A percentile compares a stretch with the other conserved stretches of the same genome.
Conservation (phyloP, 1,140 invertebrate genomes). For the Phocides pigmalion region DNA sequence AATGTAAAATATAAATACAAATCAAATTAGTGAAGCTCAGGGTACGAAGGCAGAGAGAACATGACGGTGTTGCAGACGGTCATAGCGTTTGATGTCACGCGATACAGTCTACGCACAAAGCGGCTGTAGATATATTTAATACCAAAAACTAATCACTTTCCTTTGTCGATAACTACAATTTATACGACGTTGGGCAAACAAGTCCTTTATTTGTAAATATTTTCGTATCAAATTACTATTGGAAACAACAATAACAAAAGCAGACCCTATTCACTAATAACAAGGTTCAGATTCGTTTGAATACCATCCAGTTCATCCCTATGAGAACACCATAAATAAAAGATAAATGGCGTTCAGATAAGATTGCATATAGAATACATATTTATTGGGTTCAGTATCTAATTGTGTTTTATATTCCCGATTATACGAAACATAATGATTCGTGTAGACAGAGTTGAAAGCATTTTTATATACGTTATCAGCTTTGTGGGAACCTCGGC, state of each 20-base stretch:
- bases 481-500: neutral
- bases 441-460: slow-evolving; percentile 38
- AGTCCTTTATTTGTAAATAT: slow-evolving; percentile 13
- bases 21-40: too few relatives aligned
- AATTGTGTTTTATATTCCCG: slow-evolving; percentile 28
- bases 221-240: slow-evolving; percentile 8
- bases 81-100: too few relatives aligned
- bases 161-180: too few relatives aligned
- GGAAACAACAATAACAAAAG: neutral
- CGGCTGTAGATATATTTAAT: too few relatives aligned
- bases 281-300: neutral
- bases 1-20: too few relatives aligned
- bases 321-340: slow-evolving; percentile 25
- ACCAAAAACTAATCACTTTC: too few relatives aligned
- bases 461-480: slow-evolving; percentile 35
- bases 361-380: slow-evolving; percentile 29
- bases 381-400: slow-evolving; percentile 30
- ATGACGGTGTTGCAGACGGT: too few relatives aligned
- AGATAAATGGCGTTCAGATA: slow-evolving; percentile 26
- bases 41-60: too few relatives aligned
- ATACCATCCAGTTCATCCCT: neutral
- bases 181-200: neutral
- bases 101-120: too few relatives aligned
- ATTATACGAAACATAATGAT: slow-evolving; percentile 34
- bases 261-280: neutral